Conservation (phyloP, 2,888 invertebrate species). For the Galerucella calmariensis region DNA sequence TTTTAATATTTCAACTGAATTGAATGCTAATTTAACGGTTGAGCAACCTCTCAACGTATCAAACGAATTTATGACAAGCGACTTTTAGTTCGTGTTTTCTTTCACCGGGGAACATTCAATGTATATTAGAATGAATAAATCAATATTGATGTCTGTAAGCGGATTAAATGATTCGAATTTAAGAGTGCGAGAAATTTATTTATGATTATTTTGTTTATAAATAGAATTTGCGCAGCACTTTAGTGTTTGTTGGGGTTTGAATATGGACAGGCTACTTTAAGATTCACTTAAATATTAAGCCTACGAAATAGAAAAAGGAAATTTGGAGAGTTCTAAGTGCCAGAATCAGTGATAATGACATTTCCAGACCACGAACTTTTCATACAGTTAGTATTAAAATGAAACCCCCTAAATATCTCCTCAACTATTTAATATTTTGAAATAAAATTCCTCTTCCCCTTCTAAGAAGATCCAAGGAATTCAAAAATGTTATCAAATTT, state of each 20-base stretch:
- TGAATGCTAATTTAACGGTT: conserved; percentile 28
- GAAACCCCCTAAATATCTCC: too few species aligned
- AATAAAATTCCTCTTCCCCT: too few species aligned
- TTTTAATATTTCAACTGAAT: conserved; percentile 19
- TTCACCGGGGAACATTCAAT: conserved; percentile 36
- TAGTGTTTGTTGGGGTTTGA: neutral
- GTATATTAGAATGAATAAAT: conserved; percentile 19
- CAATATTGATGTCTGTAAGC: conserved; percentile 17
- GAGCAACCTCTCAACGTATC: conserved; percentile 45
- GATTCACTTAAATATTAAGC: neutral
- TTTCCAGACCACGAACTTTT: too few species aligned
- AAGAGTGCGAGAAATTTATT: conserved; percentile 16
- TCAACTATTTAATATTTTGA: too few species aligned
- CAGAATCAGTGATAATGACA: too few species aligned
- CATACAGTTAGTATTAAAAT: too few species aligned
- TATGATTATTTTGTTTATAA: conserved; percentile 5
- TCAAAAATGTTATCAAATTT: too few species aligned
- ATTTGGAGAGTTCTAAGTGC: too few species aligned
- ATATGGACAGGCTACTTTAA: conserved; percentile 8
- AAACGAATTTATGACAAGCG: conserved; percentile 37
- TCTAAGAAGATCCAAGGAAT: too few species aligned
- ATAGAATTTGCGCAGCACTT: neutral
- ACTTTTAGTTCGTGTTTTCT: conserved; percentile 39
- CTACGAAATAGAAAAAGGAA: neutral
- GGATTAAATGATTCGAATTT: conserved; percentile 17